A percentile compares a stretch with the other conserved stretches of the same genome.
Evolutionary conservation across 2,888 invertebrate species (phyloP).

Genomic region (Horisme vitalbata): DNA sequence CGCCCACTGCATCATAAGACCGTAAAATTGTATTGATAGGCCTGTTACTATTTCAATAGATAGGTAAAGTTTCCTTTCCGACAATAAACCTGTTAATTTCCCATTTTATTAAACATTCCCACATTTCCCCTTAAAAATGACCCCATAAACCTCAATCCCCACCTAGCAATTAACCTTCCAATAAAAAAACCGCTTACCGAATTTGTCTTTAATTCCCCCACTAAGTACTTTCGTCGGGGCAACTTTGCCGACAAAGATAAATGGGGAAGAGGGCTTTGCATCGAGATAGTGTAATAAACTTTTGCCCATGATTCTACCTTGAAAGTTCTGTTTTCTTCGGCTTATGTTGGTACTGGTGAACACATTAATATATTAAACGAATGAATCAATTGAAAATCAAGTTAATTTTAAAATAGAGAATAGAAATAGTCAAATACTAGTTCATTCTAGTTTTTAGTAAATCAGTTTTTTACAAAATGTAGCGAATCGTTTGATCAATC

Average conservation of each 20-base stretch:
- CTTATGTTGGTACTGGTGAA: constrained; percentile 27
- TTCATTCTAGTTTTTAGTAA: no score
- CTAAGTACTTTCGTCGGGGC: constrained; percentile 58
- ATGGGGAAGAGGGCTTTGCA: constrained; percentile 57
- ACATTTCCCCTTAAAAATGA: neutral
- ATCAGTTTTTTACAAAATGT: no score
- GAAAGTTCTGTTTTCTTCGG: constrained; percentile 44
- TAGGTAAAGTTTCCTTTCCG: no score
- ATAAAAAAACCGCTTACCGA: constrained; percentile 43
- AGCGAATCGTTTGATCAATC: no score
- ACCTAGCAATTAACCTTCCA: constrained; percentile 40
- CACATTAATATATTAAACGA: no score
- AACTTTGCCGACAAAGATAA: constrained; percentile 63
- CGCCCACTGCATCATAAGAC: no score
- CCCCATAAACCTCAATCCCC: constrained; percentile 17
- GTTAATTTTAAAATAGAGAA: no score
- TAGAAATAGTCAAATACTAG: no score
- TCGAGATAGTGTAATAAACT: constrained; percentile 65
- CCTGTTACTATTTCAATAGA: no score
- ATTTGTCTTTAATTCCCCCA: constrained; percentile 61
- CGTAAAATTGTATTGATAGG: no score
- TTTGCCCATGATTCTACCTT: constrained; percentile 51
- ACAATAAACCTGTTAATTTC: neutral
- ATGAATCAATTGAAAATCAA: no score
- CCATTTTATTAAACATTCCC: neutral